Evolutionary conservation across 2,113 vertebrate species (phyloP).

Genomic region (Chamaetylas fuelleborni): DNA sequence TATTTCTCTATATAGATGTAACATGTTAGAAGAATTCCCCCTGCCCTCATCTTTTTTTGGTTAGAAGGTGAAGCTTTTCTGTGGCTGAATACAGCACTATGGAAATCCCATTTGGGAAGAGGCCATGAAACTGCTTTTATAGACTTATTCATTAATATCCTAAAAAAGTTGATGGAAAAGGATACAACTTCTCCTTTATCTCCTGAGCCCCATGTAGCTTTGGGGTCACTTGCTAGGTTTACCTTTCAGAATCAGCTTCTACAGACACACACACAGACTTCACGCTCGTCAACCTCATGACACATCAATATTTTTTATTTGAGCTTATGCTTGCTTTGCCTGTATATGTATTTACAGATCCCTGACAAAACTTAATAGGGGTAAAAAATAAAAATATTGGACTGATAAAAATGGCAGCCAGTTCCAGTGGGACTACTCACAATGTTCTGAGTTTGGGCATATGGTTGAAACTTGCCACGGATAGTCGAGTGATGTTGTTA

Average conservation of each 20-base stretch:
- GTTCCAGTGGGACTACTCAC: constrained; percentile 79
- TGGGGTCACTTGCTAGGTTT: background rate
- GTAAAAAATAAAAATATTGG: background rate
- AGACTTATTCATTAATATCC: background rate
- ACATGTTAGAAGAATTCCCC: background rate
- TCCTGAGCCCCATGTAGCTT: background rate
- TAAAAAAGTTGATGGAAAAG: background rate
- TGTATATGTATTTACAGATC: background rate
- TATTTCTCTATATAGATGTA: constrained; percentile 6
- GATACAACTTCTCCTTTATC: background rate
- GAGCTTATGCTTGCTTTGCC: background rate
- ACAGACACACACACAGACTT: background rate
- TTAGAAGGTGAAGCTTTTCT: background rate
- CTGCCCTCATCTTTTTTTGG: background rate
- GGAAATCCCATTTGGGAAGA: background rate
- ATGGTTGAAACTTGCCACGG: constrained; percentile 98
- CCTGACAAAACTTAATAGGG: background rate
- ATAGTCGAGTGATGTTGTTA: constrained; percentile 96
- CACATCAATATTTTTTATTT: background rate
- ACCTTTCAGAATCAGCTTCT: background rate
- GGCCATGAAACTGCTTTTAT: background rate
- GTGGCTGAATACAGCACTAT: background rate
- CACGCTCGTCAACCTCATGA: accelerated
- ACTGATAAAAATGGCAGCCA: background rate
- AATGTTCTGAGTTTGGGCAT: constrained; percentile 99